A percentile compares a stretch with the other conserved stretches of the same genome.
Evolutionary conservation across 2,888 invertebrate genomes (phyloP).

Genomic region (Drosophila meridionalis): DNA sequence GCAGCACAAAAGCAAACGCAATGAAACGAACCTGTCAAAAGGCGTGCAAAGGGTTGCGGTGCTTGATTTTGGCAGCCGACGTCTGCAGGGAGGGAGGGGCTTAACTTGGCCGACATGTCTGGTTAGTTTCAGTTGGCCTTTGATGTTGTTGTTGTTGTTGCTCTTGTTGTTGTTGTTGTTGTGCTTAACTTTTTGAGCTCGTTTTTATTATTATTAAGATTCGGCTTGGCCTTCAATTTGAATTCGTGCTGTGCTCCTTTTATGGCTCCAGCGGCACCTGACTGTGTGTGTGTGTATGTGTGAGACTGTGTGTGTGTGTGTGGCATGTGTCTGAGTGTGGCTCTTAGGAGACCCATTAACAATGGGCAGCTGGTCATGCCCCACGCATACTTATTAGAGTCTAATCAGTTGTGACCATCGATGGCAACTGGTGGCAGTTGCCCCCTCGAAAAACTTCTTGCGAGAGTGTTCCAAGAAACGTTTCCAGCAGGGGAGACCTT

Average conservation of each 20-base stretch:
- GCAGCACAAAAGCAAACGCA: slow-evolving; percentile 21
- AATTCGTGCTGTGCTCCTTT: slow-evolving; percentile 56
- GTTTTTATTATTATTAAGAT: slow-evolving; percentile 72
- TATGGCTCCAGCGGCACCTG: slow-evolving; percentile 42
- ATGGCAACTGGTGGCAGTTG: slow-evolving; percentile 69
- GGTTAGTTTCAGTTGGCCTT: slow-evolving; percentile 39
- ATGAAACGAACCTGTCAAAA: slow-evolving; percentile 12
- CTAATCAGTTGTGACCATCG: slow-evolving; percentile 74
- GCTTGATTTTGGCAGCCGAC: background rate
- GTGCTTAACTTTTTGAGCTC: slow-evolving; percentile 58
- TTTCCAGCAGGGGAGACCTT: background rate
- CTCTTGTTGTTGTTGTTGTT: slow-evolving; percentile 20
- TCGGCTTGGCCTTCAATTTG: slow-evolving; percentile 70
- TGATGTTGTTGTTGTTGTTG: slow-evolving; percentile 25
- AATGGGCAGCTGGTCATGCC: slow-evolving; percentile 64
- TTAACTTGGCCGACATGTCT: slow-evolving; percentile 14
- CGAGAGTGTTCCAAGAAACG: slow-evolving; percentile 20
- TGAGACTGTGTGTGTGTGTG: slow-evolving; percentile 12
- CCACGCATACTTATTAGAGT: slow-evolving; percentile 77
- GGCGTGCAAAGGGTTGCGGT: background rate
- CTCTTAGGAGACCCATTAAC: slow-evolving; percentile 75
- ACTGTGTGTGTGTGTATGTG: slow-evolving; percentile 4
- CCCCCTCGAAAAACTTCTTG: background rate
- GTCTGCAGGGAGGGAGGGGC: background rate
- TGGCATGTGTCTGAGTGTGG: slow-evolving; percentile 2